Evolutionary conservation across 2,888 invertebrate genomes (phyloP), one percentile per base, ranked within the genome.

Genomic region (Laothoe populi): DNA sequence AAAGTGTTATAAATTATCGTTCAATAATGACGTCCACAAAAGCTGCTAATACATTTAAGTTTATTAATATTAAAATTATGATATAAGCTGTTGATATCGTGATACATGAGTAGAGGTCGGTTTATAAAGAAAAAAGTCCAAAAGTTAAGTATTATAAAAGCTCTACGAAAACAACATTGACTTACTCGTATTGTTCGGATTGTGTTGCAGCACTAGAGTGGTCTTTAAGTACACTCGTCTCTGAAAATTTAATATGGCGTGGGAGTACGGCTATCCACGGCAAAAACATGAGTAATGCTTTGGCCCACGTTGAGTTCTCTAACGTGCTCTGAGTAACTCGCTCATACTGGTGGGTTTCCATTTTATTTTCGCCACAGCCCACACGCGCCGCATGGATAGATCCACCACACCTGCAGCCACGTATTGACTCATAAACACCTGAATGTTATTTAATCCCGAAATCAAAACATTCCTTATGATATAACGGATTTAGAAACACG

Each of bases 191-290:
- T 42, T 60, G 69, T 74, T 70, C 67, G 68, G 74, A 75, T 77
- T 71, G 70, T 72, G 70, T 79, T 79, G 75, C 75, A 77, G 67
- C 64, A 61, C 72, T 69, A 71, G 68, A 72, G 72, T 67, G 72
- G 70, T 84, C 84, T 87, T 87, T 85, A 89, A 83, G 82, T 83
- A 82, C 74, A 70, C 68, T 71, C 74, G 81, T 81, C 81, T 84
- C 82, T 84, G 87, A 87, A 90, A 89, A 86, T 86, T 87, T 87
- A 82, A 89, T 93, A 89, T 87, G 81, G 88, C 88, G 92, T 92
- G 83, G 91, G 91, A 70, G 83, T 75, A 68, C 70, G 76, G 69
- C 85, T 81, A 72, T 86, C 86, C 83, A 87, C 87, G 71, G 90
- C 78, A 74, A 85, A 78, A 80, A 86, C 74, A 79, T 91, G 88